These are phyloP conservation scores for Calameuta idolon DNA, from an alignment of 2,888 invertebrate species.

Conservation along the genomic window DNA sequence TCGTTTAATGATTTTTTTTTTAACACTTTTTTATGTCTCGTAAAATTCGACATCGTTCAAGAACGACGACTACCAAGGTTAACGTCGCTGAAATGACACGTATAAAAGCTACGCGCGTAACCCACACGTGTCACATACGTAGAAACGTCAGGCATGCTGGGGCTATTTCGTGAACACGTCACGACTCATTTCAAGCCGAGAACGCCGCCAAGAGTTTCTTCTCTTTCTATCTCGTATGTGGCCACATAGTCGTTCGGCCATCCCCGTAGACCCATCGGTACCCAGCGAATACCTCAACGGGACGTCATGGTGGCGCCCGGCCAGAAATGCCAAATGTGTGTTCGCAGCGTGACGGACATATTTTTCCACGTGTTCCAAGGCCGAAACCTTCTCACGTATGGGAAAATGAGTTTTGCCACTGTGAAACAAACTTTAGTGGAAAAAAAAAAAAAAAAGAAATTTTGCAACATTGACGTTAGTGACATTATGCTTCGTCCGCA, in stretches of 20 bases:
- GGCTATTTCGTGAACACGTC: constrained; percentile 26
- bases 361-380: background rate
- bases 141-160: constrained; percentile 15
- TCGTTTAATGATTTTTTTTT: background rate
- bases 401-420: background rate
- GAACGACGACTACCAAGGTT: background rate
- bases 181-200: constrained; percentile 24
- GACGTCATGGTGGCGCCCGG: constrained; percentile 25
- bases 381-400: background rate
- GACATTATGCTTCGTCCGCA: background rate
- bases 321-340: constrained; percentile 30
- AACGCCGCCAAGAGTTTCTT: constrained; percentile 1
- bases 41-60: background rate
- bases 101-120: background rate
- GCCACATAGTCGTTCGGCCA: background rate
- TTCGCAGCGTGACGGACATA: background rate
- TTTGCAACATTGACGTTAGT: background rate
- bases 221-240: background rate
- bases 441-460: too few species aligned
- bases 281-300: constrained; percentile 2
- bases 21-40: background rate
- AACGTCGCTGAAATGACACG: constrained; percentile 30
- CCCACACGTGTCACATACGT: constrained; percentile 12
- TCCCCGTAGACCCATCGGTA: background rate
- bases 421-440: background rate